Evolutionary conservation across 2,797 vertebrate species (phyloP), one percentile per base, ranked within the genome.

Genomic region (Pelobates cultripes): DNA sequence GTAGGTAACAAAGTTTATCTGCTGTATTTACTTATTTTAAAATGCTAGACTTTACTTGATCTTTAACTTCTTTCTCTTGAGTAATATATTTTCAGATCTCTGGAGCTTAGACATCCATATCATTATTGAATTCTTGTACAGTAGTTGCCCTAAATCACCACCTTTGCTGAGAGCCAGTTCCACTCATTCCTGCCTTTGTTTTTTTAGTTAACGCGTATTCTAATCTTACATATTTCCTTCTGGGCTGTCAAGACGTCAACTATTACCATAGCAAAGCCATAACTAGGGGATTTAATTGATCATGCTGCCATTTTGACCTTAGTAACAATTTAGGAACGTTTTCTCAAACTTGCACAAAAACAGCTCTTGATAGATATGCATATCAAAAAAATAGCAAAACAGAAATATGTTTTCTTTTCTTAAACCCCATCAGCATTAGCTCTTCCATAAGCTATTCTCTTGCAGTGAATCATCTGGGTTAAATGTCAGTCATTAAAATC

Each of bases 91-190:
- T 64, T 64, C 47, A 15, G 1, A 47, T 43, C 41, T 14, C 55
- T 42, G 7, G 17, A 43, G 17, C 13, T 14, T 17, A 57, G 15
- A 15, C 41, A 74, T 60, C 42, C 47, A n/a, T 41, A 74, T 15
- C 72, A 74, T 43, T 74, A 74, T 74, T 74, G 55, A 74, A 74
- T 74, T 72, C 28, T 47, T 72, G 12, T 72, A 40, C 47, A 14
- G 7, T 43, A 40, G 14, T 61, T 74, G 72, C 12, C 55, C 72
- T 74, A 40, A 74, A 53, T 43, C 13, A 43, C 72, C 72, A 74
- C 72, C 72, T 74, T 73, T 74, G 72, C 72, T 60, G 55, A 40
- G 47, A 55, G 28, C 45, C 47, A 40, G 47, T 14, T 72, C 47
- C 45, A 72, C 55, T 47, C 17, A 72, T 43, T 51, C n/a, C 14